Conservation (phyloP, 92 coral and sea anemone species). For the Parazoanthus swiftii region DNA sequence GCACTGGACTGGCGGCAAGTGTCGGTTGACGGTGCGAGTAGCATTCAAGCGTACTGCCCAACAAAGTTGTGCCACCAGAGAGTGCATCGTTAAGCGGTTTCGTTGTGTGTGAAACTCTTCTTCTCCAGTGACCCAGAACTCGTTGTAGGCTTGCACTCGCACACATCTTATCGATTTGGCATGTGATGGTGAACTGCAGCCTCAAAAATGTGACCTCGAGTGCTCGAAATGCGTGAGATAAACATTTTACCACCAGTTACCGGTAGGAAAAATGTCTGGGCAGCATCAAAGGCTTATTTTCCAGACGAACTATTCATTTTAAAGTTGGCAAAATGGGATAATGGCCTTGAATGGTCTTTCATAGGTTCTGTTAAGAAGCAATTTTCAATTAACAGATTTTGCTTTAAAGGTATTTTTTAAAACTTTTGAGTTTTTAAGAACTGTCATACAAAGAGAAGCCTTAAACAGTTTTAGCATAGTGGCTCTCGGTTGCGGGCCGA, state of each 20-base stretch:
- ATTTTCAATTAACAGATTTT: background rate
- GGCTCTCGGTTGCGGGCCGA: too few relatives aligned
- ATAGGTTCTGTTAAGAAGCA: too few relatives aligned
- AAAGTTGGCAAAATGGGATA: background rate
- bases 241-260: background rate
- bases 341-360: background rate
- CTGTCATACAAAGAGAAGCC: too few relatives aligned
- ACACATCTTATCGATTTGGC: conserved; percentile 11
- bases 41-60: conserved; percentile 13
- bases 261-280: background rate
- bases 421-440: too few relatives aligned
- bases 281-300: too few relatives aligned
- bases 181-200: background rate
- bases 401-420: too few relatives aligned
- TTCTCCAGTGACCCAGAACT: conserved; percentile 30
- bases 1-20: conserved; percentile 1
- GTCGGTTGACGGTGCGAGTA: background rate
- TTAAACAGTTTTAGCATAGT: too few relatives aligned
- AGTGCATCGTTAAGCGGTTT: background rate
- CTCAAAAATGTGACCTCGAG: background rate
- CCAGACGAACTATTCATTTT: conserved; percentile 11
- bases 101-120: conserved; percentile 1
- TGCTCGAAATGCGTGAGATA: background rate
- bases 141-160: background rate
- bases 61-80: conserved; percentile 15